These are phyloP conservation scores for Xestia rhomboidea DNA, from an alignment of 2,888 invertebrate species.

Conservation along the genomic window DNA sequence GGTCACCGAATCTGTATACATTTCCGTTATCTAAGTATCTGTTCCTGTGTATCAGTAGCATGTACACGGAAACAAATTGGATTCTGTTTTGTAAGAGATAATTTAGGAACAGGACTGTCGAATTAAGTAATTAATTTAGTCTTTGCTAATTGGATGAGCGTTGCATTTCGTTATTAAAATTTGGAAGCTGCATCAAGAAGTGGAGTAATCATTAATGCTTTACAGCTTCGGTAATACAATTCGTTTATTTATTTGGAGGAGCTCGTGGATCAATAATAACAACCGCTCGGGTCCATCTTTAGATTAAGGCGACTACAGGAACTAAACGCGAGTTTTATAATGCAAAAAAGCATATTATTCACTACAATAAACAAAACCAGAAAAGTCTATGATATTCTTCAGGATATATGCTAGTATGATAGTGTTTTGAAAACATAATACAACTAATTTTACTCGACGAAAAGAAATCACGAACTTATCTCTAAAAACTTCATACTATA, in stretches of 20 bases:
- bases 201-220: constrained; percentile 4
- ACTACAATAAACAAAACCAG: too few relatives aligned
- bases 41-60: constrained; percentile 52
- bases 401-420: too few relatives aligned
- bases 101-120: constrained; percentile 35
- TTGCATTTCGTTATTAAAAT: constrained; percentile 22
- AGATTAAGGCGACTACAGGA: too few relatives aligned
- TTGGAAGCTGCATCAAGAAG: background rate
- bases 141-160: constrained; percentile 22
- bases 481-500: too few relatives aligned
- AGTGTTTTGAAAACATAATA: too few relatives aligned
- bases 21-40: constrained; percentile 56
- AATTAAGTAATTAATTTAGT: constrained; percentile 17
- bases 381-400: too few relatives aligned
- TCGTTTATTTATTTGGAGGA: background rate
- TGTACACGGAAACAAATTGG: constrained; percentile 35
- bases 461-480: too few relatives aligned
- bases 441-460: too few relatives aligned
- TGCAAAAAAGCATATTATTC: too few relatives aligned
- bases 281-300: too few relatives aligned
- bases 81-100: constrained; percentile 31
- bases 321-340: too few relatives aligned
- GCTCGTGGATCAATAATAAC: too few relatives aligned
- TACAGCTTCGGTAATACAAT: background rate
- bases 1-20: constrained; percentile 57